Base-by-base conservation (phyloP, 2,797 vertebrate genomes). In the Notoglanidium macrostoma region DNA sequence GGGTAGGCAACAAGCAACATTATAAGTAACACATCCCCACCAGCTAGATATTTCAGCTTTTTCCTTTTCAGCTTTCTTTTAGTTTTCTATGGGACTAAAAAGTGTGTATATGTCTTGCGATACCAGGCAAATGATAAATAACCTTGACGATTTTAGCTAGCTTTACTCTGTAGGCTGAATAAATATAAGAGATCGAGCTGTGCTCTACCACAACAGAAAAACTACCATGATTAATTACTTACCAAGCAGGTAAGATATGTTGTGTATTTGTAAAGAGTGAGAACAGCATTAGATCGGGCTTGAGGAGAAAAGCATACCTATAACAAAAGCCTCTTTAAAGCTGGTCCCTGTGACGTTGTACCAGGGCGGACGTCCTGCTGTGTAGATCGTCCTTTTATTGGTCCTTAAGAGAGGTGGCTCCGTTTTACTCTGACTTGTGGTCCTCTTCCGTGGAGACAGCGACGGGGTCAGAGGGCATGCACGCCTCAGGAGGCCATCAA, bases 301-400 rank as follows among this genome's bases (percentile, higher is more conserved):
- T 15, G 15, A 70, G 32, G 70, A n/a, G 5, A 35, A 19, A 72
- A 9, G 65, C 93, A 92, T 90, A 98, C 97, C 97, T 29, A 97
- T 97, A 26, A 98, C 97, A 35, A 97, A 98, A 79, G 97, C 97
- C 92, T 98, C 97, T 87, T 97, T 97, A 90, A 97, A 97, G 26
- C 96, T 97, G 80, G 96, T 97, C 73, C 97, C 97, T 0, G 97
- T 96, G 90, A 98, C 97, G 67, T 97, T 97, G 95, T 98, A 98
- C 97, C 97, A 97, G 0, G 97, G 97, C 0, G 97, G 97, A 21
- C 97, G 92, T 21, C 97, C 97, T 0, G 97, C 97, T 0, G 97
- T 98, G 94, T 97, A 98, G 90, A 98, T 97, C 44, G 97, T 98
- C 86, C 97, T 94, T 70, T 97, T 98, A 92, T 95, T 95, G 54